Conservation (phyloP, 2,797 vertebrate species). For the Nyctalus aviator region DNA sequence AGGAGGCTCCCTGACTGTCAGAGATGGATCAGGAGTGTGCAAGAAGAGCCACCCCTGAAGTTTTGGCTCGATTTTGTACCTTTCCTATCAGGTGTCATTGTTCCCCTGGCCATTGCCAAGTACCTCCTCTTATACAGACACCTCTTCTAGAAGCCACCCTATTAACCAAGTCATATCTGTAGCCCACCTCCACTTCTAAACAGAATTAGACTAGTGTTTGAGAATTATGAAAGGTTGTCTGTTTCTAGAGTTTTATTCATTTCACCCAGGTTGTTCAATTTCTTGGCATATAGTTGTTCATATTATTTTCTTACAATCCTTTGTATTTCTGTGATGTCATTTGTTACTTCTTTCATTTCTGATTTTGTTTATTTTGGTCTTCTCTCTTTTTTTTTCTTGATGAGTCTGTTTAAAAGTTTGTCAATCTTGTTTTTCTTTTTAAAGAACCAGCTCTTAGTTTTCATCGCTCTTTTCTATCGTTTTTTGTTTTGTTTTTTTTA, state of each 20-base stretch:
- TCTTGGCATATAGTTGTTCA: not conserved
- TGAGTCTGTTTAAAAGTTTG: not conserved
- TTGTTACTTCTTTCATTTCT: not conserved
- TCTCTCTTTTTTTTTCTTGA: not conserved
- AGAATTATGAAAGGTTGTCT: not conserved
- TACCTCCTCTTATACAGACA: not conserved
- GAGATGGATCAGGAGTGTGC: not conserved
- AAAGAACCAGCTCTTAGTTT: not conserved
- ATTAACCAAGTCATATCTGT: not conserved
- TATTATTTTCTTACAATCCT: not conserved
- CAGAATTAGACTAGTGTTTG: conserved; percentile 15
- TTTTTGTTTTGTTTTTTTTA: not conserved
- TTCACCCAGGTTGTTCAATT: not conserved
- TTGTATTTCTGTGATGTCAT: not conserved
- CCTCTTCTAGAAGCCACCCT: not conserved
- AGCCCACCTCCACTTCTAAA: not conserved
- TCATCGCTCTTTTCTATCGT: not conserved
- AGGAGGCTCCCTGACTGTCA: not conserved
- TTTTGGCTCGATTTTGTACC: not conserved
- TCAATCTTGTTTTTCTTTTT: not conserved
- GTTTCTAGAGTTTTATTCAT: not conserved
- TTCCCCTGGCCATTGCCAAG: not conserved
- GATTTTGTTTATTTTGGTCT: not conserved
- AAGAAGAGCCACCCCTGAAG: not conserved
- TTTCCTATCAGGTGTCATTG: not conserved